Percentiles rank a stretch among this genome's conserved stretches.
phyloP scores from a whole-genome alignment of 2,797 vertebrate species.

The Gymnoscopelus microlampas region DNA sequence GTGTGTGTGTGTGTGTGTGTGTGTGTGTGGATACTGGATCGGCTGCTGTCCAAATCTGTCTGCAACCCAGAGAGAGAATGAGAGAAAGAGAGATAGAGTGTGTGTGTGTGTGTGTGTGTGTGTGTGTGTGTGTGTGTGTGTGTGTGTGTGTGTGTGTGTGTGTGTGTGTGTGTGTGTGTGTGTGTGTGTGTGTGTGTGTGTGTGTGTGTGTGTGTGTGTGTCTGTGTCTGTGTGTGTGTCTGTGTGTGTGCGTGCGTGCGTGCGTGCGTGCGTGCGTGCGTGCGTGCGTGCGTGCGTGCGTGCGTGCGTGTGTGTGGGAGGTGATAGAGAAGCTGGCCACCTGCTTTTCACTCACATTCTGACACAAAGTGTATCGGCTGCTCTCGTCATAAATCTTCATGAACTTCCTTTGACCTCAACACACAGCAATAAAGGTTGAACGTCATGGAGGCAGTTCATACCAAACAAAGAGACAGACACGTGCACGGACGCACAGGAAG shows the following conservation, averaged over 20 bases:
- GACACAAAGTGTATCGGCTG: slow-evolving; percentile 65
- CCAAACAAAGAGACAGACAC: background rate
- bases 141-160: too few relatives aligned
- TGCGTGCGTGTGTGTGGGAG: slow-evolving; percentile 18
- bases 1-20: slow-evolving; percentile 1
- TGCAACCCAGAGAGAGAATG: slow-evolving; percentile 48
- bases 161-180: too few relatives aligned
- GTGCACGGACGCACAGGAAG: background rate
- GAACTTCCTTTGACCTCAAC: slow-evolving; percentile 69
- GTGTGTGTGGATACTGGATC: background rate
- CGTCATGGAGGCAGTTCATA: too few relatives aligned
- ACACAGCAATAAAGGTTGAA: slow-evolving; percentile 8
- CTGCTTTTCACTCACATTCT: slow-evolving; percentile 73
- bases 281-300: too few relatives aligned
- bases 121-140: too few relatives aligned
- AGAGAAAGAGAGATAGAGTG: background rate
- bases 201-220: too few relatives aligned
- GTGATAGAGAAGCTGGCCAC: slow-evolving; percentile 67
- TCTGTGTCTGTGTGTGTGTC: too few relatives aligned
- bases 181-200: too few relatives aligned
- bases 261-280: too few relatives aligned
- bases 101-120: too few relatives aligned
- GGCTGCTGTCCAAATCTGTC: slow-evolving; percentile 59
- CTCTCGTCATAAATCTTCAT: slow-evolving; percentile 62
- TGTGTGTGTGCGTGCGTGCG: too few relatives aligned